Evolutionary conservation across 2,888 invertebrate genomes (phyloP).

Genomic region (Aphidoletes aphidimyza): DNA sequence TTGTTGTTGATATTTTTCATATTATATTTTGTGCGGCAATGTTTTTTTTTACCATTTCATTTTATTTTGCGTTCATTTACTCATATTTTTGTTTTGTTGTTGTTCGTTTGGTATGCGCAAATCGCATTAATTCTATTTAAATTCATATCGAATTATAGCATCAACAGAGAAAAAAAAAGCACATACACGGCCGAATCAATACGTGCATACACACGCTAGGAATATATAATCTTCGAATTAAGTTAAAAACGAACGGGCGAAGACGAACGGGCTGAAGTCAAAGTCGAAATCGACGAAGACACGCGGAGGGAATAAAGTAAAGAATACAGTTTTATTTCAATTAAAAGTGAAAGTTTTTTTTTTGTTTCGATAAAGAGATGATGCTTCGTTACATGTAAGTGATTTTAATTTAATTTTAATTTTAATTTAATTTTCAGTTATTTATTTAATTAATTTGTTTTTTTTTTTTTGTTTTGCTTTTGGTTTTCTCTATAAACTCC

Average conservation of each 20-base stretch:
- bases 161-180: too few relatives aligned
- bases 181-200: slow-evolving; percentile 28
- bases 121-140: slow-evolving; percentile 40
- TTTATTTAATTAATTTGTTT: not conserved
- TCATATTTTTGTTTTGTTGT: not conserved
- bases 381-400: slow-evolving; percentile 47
- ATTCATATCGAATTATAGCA: slow-evolving; percentile 46
- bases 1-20: not conserved
- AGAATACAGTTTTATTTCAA: slow-evolving; percentile 2
- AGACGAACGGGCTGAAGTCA: not conserved
- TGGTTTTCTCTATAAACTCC: not conserved
- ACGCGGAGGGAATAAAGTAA: not conserved
- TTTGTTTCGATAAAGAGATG: too few relatives aligned
- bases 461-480: not conserved
- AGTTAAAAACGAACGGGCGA: not conserved
- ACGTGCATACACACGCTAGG: not conserved
- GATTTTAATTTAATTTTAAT: slow-evolving; percentile 24
- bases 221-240: slow-evolving; percentile 9
- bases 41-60: too few relatives aligned
- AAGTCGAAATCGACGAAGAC: not conserved
- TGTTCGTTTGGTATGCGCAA: not conserved
- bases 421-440: slow-evolving; percentile 18
- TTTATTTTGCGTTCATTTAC: slow-evolving; percentile 32
- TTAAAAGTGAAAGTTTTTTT: slow-evolving; percentile 52
- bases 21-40: not conserved